A percentile compares a stretch with the other conserved stretches of the same genome.
Evolutionary conservation across 1,140 invertebrate genomes (phyloP).

Genomic region (Heliconius eleuchia): DNA sequence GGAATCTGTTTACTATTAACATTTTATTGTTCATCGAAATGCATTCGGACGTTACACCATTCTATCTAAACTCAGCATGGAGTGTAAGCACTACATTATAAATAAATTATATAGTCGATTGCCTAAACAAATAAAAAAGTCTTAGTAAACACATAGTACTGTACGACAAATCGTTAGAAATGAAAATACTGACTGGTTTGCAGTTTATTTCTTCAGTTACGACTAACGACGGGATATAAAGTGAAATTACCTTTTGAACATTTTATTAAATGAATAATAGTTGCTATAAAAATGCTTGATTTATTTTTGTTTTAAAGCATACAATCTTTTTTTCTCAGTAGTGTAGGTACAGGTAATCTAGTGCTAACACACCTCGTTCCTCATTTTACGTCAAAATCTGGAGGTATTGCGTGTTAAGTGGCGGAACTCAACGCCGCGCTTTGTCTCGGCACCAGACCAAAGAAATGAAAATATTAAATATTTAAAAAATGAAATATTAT

Average conservation of each 20-base stretch:
- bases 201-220: conserved; percentile 49
- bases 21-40: conserved; percentile 2
- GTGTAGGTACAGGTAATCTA: no score
- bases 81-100: conserved; percentile 15
- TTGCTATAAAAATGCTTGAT: conserved; percentile 43
- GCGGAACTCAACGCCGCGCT: no score
- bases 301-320: conserved; percentile 31
- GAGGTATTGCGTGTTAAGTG: no score
- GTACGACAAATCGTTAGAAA: conserved; percentile 65
- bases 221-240: conserved; percentile 48
- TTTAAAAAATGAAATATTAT: no score
- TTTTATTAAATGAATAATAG: conserved; percentile 48
- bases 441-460: no score
- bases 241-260: conserved; percentile 38
- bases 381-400: no score
- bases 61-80: conserved; percentile 1
- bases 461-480: no score
- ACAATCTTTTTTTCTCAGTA: no score
- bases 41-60: background rate
- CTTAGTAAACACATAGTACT: conserved; percentile 16
- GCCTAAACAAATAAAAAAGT: conserved; percentile 32
- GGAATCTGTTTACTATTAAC: conserved; percentile 4
- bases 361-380: no score
- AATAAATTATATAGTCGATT: conserved; percentile 35
- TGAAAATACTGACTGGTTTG: conserved; percentile 36